These are phyloP conservation scores for Oreochromis tanganicae DNA, from an alignment of 2,113 vertebrate genomes.

Conservation along the genomic window DNA sequence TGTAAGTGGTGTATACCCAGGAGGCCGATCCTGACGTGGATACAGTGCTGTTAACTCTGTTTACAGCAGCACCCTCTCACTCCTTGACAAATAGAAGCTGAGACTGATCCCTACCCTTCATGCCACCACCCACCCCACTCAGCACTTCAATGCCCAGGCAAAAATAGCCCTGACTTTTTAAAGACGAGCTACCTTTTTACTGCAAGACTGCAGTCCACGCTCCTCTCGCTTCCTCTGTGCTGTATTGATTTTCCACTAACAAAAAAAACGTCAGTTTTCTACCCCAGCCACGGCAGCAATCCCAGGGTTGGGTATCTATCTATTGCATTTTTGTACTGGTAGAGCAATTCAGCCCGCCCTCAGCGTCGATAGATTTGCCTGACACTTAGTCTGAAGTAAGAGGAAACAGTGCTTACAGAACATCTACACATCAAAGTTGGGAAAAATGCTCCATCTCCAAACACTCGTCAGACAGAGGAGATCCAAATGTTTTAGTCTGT, in stretches of 20 bases:
- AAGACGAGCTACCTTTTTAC: conserved; percentile 53
- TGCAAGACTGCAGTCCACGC: conserved; percentile 54
- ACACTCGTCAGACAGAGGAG: conserved; percentile 41
- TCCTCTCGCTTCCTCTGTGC: conserved; percentile 31
- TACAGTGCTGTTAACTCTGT: conserved; percentile 52
- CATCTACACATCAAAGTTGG: conserved; percentile 58
- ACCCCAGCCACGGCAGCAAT: conserved; percentile 30
- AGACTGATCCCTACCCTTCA: conserved; percentile 56
- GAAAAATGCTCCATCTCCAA: conserved; percentile 42
- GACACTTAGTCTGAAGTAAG: conserved; percentile 33
- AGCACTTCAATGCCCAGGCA: conserved; percentile 59
- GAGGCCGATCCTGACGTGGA: conserved; percentile 16
- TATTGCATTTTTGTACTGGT: conserved; percentile 14
- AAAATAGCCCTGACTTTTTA: conserved; percentile 68
- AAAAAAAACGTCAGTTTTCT: conserved; percentile 49
- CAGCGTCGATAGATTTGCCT: conserved; percentile 30
- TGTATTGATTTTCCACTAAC: conserved; percentile 65
- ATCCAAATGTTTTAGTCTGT: conserved; percentile 46
- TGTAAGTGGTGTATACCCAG: conserved; percentile 30
- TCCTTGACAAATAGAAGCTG: conserved; percentile 43
- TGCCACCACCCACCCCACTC: conserved; percentile 40
- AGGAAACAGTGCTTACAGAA: conserved; percentile 42
- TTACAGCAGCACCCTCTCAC: conserved; percentile 48
- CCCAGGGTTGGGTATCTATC: conserved; percentile 35
- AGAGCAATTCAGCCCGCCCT: conserved; percentile 23